These are phyloP conservation scores for Drosophila sechellia DNA, from an alignment of 1,140 invertebrate genomes.

Conservation along the genomic window DNA sequence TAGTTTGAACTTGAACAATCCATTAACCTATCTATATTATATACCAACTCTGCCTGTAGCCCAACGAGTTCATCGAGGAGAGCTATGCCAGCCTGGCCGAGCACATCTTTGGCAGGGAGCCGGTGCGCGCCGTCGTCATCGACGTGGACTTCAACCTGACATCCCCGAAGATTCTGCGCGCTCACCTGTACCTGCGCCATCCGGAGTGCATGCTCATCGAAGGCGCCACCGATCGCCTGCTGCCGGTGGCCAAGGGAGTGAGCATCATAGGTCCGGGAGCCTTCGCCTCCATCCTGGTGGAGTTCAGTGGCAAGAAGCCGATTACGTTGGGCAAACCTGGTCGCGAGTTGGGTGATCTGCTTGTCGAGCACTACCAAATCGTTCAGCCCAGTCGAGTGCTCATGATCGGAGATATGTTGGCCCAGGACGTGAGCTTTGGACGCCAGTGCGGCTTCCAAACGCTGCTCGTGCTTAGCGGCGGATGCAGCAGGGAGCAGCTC, in stretches of 20 bases:
- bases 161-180: conserved; percentile 84
- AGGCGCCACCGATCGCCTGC: conserved; percentile 85
- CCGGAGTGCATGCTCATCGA: conserved; percentile 85
- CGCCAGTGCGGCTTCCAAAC: conserved; percentile 86
- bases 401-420: conserved; percentile 88
- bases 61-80: conserved; percentile 80
- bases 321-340: conserved; percentile 86
- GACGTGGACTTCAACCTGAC: conserved; percentile 86
- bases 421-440: conserved; percentile 86
- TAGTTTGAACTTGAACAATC: too few species aligned
- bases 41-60: conserved; percentile 63
- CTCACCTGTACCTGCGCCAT: conserved; percentile 84
- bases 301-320: conserved; percentile 83
- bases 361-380: conserved; percentile 84
- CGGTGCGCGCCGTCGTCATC: conserved; percentile 85
- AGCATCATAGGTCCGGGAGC: conserved; percentile 84
- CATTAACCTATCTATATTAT: too few species aligned
- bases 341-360: conserved; percentile 83
- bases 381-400: conserved; percentile 86
- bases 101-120: conserved; percentile 81
- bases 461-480: conserved; percentile 85
- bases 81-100: conserved; percentile 70
- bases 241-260: conserved; percentile 78
- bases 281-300: conserved; percentile 85
- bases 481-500: conserved; percentile 78